Evolutionary conservation across 2,888 invertebrate genomes (phyloP).

Genomic region (Lycia hirtaria): DNA sequence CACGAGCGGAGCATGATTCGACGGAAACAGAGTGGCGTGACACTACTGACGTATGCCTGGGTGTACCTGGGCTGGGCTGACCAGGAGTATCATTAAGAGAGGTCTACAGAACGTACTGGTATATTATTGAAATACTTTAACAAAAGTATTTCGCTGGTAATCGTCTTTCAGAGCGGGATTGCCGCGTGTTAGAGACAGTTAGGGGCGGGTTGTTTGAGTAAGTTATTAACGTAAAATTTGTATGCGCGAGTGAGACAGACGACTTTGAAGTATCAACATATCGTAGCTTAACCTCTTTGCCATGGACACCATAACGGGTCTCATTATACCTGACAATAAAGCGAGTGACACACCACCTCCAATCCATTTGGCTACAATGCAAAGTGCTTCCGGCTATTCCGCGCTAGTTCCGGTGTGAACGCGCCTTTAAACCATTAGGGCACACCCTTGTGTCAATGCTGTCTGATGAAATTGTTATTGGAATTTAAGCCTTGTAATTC

Average conservation of each 20-base stretch:
- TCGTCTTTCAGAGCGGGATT: too few species aligned
- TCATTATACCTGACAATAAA: constrained; percentile 11
- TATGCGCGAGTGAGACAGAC: too few species aligned
- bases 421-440: constrained; percentile 57
- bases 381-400: constrained; percentile 50
- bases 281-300: too few species aligned
- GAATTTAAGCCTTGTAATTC: neutral
- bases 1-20: neutral
- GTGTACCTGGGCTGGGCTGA: too few species aligned
- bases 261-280: too few species aligned
- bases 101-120: too few species aligned
- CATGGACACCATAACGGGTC: constrained; percentile 15
- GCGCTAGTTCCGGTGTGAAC: constrained; percentile 44
- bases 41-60: neutral
- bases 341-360: constrained; percentile 20
- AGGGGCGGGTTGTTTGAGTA: too few species aligned
- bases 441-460: constrained; percentile 49
- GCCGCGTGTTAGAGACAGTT: too few species aligned
- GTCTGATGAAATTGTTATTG: neutral
- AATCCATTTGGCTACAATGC: constrained; percentile 41
- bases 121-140: too few species aligned
- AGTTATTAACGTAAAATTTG: too few species aligned
- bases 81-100: too few species aligned
- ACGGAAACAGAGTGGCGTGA: neutral
- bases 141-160: too few species aligned